Evolutionary conservation across 2,113 vertebrate genomes (phyloP).

Genomic region (Marcusenius ussheri): DNA sequence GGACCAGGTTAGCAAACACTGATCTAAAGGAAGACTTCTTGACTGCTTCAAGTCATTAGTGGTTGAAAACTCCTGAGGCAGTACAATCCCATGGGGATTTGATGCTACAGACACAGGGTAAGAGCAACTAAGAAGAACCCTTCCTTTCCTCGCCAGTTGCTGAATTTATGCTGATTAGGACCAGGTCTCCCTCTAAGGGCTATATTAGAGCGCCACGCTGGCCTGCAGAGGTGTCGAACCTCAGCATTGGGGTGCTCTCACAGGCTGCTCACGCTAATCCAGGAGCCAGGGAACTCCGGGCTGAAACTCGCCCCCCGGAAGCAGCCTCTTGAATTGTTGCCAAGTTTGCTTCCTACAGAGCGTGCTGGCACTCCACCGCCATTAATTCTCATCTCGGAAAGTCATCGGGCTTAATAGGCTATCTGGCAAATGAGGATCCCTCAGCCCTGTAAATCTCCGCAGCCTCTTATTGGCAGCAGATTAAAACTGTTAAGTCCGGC

Average conservation of each 20-base stretch:
- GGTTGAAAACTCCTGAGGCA: neutral
- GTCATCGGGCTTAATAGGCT: conserved; percentile 64
- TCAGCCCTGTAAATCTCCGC: conserved; percentile 59
- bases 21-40: conserved; percentile 4
- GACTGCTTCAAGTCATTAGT: conserved; percentile 23
- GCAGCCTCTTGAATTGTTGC: neutral
- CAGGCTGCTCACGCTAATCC: neutral
- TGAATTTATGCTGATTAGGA: neutral
- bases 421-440: conserved; percentile 60
- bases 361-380: conserved; percentile 43
- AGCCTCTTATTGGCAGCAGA: conserved; percentile 60
- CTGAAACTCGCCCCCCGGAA: neutral
- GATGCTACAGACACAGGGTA: neutral
- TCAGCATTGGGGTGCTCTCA: neutral
- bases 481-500: conserved; percentile 65
- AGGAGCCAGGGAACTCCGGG: neutral
- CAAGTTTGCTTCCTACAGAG: conserved; percentile 28
- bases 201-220: neutral
- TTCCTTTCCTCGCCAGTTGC: neutral
- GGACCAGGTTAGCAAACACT: neutral
- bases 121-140: neutral
- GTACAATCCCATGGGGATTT: neutral
- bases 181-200: neutral
- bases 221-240: neutral
- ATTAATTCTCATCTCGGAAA: conserved; percentile 56